Conservation (phyloP, 2,113 vertebrate species). For the Todiramphus chloris region DNA sequence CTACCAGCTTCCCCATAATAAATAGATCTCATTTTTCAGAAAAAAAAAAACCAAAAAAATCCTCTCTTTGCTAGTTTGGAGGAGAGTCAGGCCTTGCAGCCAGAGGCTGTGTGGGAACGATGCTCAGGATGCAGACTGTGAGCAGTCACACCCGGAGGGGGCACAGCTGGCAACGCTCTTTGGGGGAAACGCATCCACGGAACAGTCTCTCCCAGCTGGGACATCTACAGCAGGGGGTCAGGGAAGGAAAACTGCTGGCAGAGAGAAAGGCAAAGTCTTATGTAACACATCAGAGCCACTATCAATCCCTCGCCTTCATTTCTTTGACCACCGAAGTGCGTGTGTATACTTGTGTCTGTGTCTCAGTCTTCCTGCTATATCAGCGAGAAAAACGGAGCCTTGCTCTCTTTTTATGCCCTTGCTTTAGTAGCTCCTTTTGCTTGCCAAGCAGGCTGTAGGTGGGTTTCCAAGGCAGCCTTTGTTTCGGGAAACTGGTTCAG, state of each 20-base stretch:
- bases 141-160: not conserved
- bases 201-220: not conserved
- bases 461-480: not conserved
- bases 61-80: not conserved
- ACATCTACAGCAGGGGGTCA: not conserved
- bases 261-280: not conserved
- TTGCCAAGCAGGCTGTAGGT: not conserved
- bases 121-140: not conserved
- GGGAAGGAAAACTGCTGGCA: not conserved
- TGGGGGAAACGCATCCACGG: not conserved
- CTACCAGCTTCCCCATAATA: constrained; percentile 26
- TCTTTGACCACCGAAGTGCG: not conserved
- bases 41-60: not conserved
- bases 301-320: not conserved
- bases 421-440: not conserved
- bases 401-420: not conserved
- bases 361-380: not conserved
- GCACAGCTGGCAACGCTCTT: not conserved
- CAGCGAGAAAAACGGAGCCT: not conserved
- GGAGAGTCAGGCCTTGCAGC: not conserved
- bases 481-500: not conserved
- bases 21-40: constrained; percentile 39
- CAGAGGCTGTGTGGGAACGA: not conserved
- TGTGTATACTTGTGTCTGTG: not conserved
- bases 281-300: not conserved